A percentile compares a stretch with the other conserved stretches of the same genome.
phyloP scores from a whole-genome alignment of 2,888 invertebrate genomes.

The Oligia fasciuncula region DNA sequence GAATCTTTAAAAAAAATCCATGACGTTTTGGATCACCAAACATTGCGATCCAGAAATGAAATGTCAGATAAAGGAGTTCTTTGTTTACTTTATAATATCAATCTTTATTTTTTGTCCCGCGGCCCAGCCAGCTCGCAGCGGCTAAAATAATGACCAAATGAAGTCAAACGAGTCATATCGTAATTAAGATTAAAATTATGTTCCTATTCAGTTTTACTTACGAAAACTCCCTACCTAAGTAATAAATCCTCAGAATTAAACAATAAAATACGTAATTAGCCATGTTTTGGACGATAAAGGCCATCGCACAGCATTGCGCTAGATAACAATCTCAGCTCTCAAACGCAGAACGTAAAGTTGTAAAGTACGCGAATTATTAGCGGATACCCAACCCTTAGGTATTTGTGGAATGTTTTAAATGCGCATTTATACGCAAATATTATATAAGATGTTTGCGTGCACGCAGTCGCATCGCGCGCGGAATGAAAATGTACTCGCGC shows the following conservation, averaged over 20 bases:
- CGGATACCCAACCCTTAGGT: constrained; percentile 77
- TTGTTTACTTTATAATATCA: constrained; percentile 37
- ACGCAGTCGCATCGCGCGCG: constrained; percentile 70
- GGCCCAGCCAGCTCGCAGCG: no score
- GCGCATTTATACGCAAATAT: constrained; percentile 79
- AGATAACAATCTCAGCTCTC: constrained; percentile 68
- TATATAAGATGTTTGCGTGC: constrained; percentile 80
- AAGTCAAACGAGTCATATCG: constrained; percentile 36
- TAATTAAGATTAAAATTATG: constrained; percentile 46
- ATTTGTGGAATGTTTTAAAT: constrained; percentile 81
- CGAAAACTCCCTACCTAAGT: constrained; percentile 23
- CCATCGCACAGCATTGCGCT: constrained; percentile 40
- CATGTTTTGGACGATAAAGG: constrained; percentile 48
- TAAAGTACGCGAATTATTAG: constrained; percentile 74
- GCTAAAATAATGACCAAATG: constrained; percentile 29
- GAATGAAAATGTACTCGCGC: constrained; percentile 76
- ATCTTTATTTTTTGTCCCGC: constrained; percentile 17
- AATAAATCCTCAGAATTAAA: constrained; percentile 45
- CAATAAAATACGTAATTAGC: constrained; percentile 44
- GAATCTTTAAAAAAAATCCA: not conserved
- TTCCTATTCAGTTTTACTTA: constrained; percentile 39
- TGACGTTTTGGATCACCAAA: constrained; percentile 4
- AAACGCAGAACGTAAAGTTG: constrained; percentile 65
- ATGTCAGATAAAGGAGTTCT: constrained; percentile 23
- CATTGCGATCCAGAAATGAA: constrained; percentile 28